Percentiles rank a stretch among this genome's conserved stretches.
phyloP scores from a whole-genome alignment of 2,888 invertebrate genomes.

The Allacma fusca region DNA sequence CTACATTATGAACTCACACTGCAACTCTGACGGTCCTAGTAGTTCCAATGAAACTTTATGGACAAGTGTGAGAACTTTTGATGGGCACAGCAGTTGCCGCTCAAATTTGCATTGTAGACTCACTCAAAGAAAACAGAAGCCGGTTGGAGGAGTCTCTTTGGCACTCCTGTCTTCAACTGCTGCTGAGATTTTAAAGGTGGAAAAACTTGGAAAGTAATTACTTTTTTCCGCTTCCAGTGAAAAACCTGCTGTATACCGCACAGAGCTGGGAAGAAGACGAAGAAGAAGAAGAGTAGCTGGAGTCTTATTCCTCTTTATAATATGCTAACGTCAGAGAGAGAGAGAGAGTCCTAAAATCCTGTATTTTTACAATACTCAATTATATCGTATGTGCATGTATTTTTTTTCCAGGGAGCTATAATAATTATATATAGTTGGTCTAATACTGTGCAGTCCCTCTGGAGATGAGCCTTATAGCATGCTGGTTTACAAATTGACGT shows the following conservation, averaged over 20 bases:
- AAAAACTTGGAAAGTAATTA: constrained; percentile 14
- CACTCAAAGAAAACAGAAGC: constrained; percentile 32
- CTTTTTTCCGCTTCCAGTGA: background rate
- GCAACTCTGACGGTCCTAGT: background rate
- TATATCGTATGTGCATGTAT: too few species aligned
- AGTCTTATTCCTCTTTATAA: too few species aligned
- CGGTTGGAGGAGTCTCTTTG: constrained; percentile 17
- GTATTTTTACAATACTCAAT: too few species aligned
- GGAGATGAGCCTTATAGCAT: too few species aligned
- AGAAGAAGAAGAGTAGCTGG: too few species aligned
- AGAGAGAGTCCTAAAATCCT: too few species aligned
- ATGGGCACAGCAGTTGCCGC: background rate
- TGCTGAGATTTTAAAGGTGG: background rate
- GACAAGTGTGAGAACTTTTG: constrained; percentile 7
- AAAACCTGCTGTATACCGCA: background rate
- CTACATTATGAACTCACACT: background rate
- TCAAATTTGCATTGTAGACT: constrained; percentile 1
- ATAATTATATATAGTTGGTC: too few species aligned
- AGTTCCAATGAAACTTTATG: background rate
- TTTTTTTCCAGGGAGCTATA: too few species aligned
- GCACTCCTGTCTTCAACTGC: constrained; percentile 9
- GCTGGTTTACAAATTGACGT: too few species aligned
- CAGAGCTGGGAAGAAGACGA: too few species aligned
- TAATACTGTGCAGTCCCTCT: too few species aligned
- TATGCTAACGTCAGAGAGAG: too few species aligned